These are phyloP conservation scores for Glyptemys insculpta DNA, from an alignment of 2,797 vertebrate genomes.

Conservation along the genomic window DNA sequence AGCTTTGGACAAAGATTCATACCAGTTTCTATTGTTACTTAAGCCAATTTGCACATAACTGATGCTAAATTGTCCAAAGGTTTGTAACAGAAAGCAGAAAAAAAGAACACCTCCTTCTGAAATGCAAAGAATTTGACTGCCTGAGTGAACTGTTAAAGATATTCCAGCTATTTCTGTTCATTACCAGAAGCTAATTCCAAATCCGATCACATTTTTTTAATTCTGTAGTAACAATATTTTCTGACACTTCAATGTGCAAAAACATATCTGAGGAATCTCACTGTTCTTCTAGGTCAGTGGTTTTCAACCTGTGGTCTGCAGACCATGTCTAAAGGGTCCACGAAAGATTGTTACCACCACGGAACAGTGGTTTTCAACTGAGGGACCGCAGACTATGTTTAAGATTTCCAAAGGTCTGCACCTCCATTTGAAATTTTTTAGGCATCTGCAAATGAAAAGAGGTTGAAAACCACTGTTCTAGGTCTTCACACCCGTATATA, in stretches of 20 bases:
- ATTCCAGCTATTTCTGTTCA: neutral
- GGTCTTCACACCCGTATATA: conserved; percentile 45
- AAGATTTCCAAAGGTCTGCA: too few relatives aligned
- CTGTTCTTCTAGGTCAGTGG: neutral
- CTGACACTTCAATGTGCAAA: conserved; percentile 21
- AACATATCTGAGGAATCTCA: conserved; percentile 18
- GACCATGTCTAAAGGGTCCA: too few relatives aligned
- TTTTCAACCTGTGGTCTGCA: neutral
- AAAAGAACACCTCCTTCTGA: neutral
- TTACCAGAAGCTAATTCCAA: conserved; percentile 6
- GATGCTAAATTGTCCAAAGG: neutral
- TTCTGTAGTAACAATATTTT: neutral
- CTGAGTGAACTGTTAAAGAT: neutral
- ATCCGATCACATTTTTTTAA: neutral
- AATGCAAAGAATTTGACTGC: neutral
- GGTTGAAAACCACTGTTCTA: conserved; percentile 9
- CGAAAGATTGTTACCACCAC: too few relatives aligned
- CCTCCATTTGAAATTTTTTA: neutral
- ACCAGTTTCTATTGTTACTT: neutral
- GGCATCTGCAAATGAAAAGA: neutral
- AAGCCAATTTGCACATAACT: neutral
- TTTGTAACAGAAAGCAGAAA: neutral
- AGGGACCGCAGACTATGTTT: too few relatives aligned
- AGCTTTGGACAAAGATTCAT: neutral
- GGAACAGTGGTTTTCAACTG: too few relatives aligned